phyloP scores from a whole-genome alignment of 2,113 vertebrate species.

The Rhegmatorhina hoffmannsi region DNA sequence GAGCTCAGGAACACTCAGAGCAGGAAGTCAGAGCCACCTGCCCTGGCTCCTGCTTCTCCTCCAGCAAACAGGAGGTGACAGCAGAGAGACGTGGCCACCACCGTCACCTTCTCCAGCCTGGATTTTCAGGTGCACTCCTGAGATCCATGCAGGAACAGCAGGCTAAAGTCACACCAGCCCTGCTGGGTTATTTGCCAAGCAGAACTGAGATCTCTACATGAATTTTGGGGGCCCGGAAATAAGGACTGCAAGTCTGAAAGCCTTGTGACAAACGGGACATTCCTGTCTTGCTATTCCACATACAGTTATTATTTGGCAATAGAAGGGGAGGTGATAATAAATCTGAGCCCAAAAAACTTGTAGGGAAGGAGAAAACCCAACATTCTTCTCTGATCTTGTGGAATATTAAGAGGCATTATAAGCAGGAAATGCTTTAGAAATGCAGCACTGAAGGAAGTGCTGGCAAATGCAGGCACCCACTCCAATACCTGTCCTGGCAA shows the following conservation, averaged over 20 bases:
- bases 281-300: not conserved
- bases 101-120: not conserved
- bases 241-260: not conserved
- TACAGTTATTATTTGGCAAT: not conserved
- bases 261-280: fast-evolving
- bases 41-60: not conserved
- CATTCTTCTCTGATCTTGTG: not conserved
- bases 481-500: not conserved
- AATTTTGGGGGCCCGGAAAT: not conserved
- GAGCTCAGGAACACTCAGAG: fast-evolving
- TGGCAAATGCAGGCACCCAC: not conserved
- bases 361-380: not conserved
- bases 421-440: not conserved
- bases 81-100: fast-evolving
- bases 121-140: not conserved
- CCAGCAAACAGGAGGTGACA: fast-evolving
- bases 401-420: not conserved
- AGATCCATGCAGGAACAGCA: not conserved
- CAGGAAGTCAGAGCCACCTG: not conserved
- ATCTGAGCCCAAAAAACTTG: not conserved
- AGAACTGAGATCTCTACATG: not conserved
- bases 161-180: not conserved
- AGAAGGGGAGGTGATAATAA: not conserved
- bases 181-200: not conserved
- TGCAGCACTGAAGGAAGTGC: not conserved